These are phyloP conservation scores for Oxygymnocypris stewartii DNA, from an alignment of 2,113 vertebrate species.

Conservation along the genomic window DNA sequence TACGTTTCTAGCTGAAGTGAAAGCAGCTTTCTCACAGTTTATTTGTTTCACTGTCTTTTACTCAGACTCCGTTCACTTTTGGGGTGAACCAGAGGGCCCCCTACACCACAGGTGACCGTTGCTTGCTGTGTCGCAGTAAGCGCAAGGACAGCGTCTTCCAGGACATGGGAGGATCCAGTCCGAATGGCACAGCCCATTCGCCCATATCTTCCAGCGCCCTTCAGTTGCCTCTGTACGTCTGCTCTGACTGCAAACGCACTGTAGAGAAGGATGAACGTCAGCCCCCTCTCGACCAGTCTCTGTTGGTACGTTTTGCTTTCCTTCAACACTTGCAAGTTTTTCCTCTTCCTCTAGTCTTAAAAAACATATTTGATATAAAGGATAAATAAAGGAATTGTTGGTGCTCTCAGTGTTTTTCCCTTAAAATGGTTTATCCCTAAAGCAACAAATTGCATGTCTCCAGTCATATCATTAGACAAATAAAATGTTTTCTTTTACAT, in stretches of 20 bases:
- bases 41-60: background rate
- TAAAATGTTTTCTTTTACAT: background rate
- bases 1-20: background rate
- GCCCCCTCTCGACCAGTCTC: constrained; percentile 81
- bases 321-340: background rate
- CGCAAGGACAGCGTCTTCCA: constrained; percentile 83
- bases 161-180: constrained; percentile 80
- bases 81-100: constrained; percentile 92
- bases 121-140: constrained; percentile 92
- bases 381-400: background rate
- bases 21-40: background rate
- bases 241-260: constrained; percentile 90
- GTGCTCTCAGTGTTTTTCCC: background rate
- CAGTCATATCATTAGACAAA: background rate
- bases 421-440: background rate
- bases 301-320: constrained; percentile 77
- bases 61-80: constrained; percentile 93
- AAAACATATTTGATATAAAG: background rate
- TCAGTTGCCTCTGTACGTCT: constrained; percentile 94
- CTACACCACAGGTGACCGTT: constrained; percentile 89
- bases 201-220: constrained; percentile 83
- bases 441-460: background rate
- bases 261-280: constrained; percentile 92
- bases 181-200: constrained; percentile 81
- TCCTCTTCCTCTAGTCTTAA: background rate